A percentile compares a stretch with the other conserved stretches of the same genome.
phyloP scores from a whole-genome alignment of 2,113 vertebrate species.

The Pipra filicauda region DNA sequence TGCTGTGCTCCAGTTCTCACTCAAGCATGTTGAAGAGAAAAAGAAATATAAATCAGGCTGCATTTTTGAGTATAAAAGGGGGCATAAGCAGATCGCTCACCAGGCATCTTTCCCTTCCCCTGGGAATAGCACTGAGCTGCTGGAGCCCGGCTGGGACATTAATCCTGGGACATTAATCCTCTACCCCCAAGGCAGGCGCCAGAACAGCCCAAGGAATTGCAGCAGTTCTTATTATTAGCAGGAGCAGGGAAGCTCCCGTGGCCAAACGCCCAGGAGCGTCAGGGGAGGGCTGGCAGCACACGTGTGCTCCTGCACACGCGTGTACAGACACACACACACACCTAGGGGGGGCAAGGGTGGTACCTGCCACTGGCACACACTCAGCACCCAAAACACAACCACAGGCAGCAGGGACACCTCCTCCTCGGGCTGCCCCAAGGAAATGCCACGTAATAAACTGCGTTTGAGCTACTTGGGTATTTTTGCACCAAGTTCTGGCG shows the following conservation, averaged over 20 bases:
- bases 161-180: slow-evolving; percentile 23
- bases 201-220: slow-evolving; percentile 22
- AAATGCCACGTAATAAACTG: neutral
- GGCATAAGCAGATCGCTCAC: neutral
- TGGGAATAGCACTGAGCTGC: neutral
- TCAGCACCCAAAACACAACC: neutral
- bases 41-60: neutral
- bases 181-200: neutral
- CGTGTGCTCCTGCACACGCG: rapidly evolving
- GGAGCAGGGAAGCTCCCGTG: neutral
- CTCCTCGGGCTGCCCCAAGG: neutral
- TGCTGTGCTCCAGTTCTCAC: neutral
- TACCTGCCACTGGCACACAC: neutral
- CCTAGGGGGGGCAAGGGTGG: neutral
- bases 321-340: neutral
- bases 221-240: slow-evolving; percentile 32
- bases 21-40: neutral
- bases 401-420: neutral
- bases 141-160: neutral
- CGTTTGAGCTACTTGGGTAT: neutral
- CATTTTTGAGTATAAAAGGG: neutral
- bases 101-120: neutral
- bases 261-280: rapidly evolving
- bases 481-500: neutral
- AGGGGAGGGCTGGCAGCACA: neutral